Base-by-base conservation (phyloP, 2,888 invertebrate species). In the Cryptocephalus primarius region DNA sequence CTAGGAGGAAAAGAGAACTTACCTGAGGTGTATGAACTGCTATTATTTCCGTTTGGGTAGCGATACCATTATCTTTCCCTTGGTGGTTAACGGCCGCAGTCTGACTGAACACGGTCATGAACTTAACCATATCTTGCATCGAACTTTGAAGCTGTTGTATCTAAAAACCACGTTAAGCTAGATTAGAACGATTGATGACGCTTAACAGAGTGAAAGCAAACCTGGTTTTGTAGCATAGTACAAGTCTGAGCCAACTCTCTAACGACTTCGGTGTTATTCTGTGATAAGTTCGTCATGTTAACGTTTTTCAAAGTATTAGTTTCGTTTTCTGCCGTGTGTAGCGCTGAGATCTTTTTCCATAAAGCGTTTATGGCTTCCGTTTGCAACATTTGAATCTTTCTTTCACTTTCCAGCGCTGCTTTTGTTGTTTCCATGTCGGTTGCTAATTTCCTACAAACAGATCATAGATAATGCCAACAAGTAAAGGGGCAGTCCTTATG, bases 281-380 rank as follows among this genome's bases (percentile, higher is more conserved):
- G 53, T 10, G 60, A 61, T 45, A 69, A 63, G 46, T 57, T 61
- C 4, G 62, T 60, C 59, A 63, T 59, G 41, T 54, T 61, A 12
- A 55, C 42, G 43, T 50, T 50, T 14, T 44, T 39, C 8, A 50
- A 42, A n/a, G 49, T 38, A 32, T 49, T 33, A 10, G 11, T 42
- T n/a, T 49, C 52, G 4, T 42, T 45, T 32, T 52, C 55, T 8
- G 42, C 41, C 8, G 73, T 71, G 50, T 83, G 83, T 56, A 87
- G 69, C 0, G 80, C 78, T 11, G 85, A 83, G 1, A 88, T 85
- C 66, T 88, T 88, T 68, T 88, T 88, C 90, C 90, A 91, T 3
- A 91, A 71, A 1, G 89, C 89, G 62, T 86, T 87, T 57, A 91
- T 91, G 4, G 91, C 90, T 68, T 91, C 90, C 81, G 89, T 88